Evolutionary conservation across 2,888 invertebrate genomes (phyloP), one percentile per base, ranked within the genome.

Genomic region (Cephus nigrinus): DNA sequence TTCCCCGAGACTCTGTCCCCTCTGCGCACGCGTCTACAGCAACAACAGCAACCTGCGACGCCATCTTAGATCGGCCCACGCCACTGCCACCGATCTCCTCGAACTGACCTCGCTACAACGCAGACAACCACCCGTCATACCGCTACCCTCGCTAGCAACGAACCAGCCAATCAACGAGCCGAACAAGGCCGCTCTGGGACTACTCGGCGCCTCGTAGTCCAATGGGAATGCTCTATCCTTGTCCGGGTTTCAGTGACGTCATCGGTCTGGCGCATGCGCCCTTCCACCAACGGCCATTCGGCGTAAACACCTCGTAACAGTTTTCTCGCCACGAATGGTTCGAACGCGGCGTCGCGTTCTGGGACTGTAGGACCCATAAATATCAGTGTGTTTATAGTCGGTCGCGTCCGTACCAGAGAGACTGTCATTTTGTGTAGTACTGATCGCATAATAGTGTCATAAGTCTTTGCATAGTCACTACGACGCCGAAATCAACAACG

Each of bases 41-140:
- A 90, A 89, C 88, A 89, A 89, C 84, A 89, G 89, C 84, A 90
- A 89, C 82, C 85, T 90, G 30, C 87, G 89, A 23, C 87, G 89
- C 73, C 87, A 88, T 75, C 85, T 88, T 23, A 81, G 88, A 81
- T 83, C 87, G 68, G 87, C 88, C 32, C 84, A 88, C 78, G 83
- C 86, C 76, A 85, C 86, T 71, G 86, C 84, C 74, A 84, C 86
- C 75, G 84, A 88, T 76, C 85, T 87, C 34, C 87, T 88, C 78
- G 83, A 86, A 80, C 80, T 87, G 73, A 87, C 88, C 30, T 88
- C 88, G 5, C 82, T 87, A 3, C 88, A 87, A 78, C 85, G 88
- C 34, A 81, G 68, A 31, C 75, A 36, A 32, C 74, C 74, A 40
- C 77, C 40, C 3, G 35, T 74, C 35, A 71, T 73, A 34, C 69